Evolutionary conservation across 2,797 vertebrate genomes (phyloP).

Genomic region (Notolabrus celidotus): DNA sequence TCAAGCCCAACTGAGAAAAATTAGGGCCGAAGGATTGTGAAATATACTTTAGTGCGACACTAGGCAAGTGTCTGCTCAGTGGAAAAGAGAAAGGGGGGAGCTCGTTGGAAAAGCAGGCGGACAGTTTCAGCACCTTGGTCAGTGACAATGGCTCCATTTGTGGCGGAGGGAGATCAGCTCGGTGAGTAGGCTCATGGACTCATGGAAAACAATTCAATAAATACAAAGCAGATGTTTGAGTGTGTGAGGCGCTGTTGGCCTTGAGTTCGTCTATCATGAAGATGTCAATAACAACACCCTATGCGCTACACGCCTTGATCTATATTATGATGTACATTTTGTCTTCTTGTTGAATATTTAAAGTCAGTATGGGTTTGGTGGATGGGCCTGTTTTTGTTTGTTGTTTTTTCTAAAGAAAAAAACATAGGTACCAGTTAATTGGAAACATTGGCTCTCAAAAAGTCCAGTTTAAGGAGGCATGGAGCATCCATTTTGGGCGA

Average conservation of each 20-base stretch:
- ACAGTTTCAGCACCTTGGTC: conserved; percentile 88
- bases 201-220: accelerated
- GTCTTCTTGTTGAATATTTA: no score
- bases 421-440: no score
- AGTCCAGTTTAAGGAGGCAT: no score
- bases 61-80: not conserved
- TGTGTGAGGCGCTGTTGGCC: not conserved
- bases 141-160: conserved; percentile 92
- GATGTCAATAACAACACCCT: no score
- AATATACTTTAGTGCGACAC: conserved; percentile 46
- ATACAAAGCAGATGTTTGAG: not conserved
- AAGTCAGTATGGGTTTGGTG: no score
- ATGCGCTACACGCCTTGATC: no score
- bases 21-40: no score
- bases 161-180: conserved; percentile 86
- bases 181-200: conserved; percentile 88
- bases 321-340: no score
- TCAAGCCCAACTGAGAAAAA: conserved; percentile 37
- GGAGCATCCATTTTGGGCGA: no score
- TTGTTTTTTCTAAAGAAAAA: no score
- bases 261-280: not conserved
- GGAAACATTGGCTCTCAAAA: no score
- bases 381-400: no score
- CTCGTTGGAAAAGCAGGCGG: conserved; percentile 5
- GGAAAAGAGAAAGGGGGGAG: conserved; percentile 1